Percentiles rank a stretch among this genome's conserved stretches.
Evolutionary conservation across 2,888 invertebrate species (phyloP).

Genomic region (Danaus chrysippus): DNA sequence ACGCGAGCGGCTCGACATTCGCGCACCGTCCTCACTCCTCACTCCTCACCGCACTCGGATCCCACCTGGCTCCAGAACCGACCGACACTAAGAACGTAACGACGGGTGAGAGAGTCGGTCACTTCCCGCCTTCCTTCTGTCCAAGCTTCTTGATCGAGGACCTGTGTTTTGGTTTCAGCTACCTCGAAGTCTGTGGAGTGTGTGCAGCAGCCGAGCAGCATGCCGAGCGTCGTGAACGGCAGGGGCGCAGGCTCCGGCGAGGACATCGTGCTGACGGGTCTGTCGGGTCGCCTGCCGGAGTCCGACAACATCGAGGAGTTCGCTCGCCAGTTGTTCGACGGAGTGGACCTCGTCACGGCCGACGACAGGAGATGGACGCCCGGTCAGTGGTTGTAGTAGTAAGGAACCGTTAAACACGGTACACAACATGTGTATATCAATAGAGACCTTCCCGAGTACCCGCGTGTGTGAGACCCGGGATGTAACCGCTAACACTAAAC

Average conservation of each 20-base stretch:
- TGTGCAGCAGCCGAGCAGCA: conserved; percentile 31
- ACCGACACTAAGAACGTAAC: conserved; percentile 7
- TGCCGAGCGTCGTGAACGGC: conserved; percentile 66
- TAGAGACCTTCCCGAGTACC: no score
- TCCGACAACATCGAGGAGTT: conserved; percentile 95
- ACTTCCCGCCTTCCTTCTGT: neutral
- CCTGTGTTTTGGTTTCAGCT: conserved; percentile 46
- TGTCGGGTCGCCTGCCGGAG: conserved; percentile 94
- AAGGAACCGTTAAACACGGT: no score
- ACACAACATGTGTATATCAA: no score
- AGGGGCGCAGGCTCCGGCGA: conserved; percentile 61
- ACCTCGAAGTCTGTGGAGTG: conserved; percentile 16
- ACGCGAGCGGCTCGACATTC: conserved; percentile 32
- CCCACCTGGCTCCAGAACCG: neutral
- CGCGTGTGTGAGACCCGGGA: no score
- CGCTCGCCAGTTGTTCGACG: conserved; percentile 92
- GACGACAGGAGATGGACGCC: conserved; percentile 94
- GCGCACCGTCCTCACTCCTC: conserved; percentile 19
- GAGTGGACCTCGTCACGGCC: conserved; percentile 95
- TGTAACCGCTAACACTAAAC: no score
- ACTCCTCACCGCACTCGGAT: conserved; percentile 2
- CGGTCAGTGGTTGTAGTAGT: conserved; percentile 48
- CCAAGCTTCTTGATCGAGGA: conserved; percentile 29
- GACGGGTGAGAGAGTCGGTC: conserved; percentile 9
- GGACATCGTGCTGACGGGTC: conserved; percentile 89